Base-by-base conservation (phyloP, 2,888 invertebrate genomes). In the Exocentrus adspersus region DNA sequence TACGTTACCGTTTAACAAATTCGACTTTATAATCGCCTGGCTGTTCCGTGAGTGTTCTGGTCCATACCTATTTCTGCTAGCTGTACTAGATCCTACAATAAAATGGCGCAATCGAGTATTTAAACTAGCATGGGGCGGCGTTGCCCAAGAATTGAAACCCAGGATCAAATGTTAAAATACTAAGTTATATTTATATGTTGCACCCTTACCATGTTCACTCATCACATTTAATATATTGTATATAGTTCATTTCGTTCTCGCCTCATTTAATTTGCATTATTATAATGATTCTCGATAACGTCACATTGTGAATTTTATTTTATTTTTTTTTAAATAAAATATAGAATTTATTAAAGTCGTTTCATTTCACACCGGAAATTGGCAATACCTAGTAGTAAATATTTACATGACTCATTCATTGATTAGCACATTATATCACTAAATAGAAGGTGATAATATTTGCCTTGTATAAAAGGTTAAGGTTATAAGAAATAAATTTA, bases 1-100 rank as follows among this genome's bases (percentile, higher is more conserved):
- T 45, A 90, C 95, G 43, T 86, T 98, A 72, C 94, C 97, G 14
- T 97, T 98, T 84, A 94, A 76, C 76, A 95, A 97, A 86, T 92
- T 94, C 81, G 95, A 97, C 83, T 98, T 95, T 81, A 89, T 97
- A 56, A 88, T 95, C 60, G 95, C 94, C 24, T 99, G 98, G 98
- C 85, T 96, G 77, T 92, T 97, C 83, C 91, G 97, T 68, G 98
- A 98, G 86, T 86, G 90, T 53, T 92, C 92, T 73, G 94, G 97
- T 67, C 93, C 97, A 2, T 93, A 95, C 79, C 86, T 97, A 68
- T 93, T 97, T 81, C 85, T 94, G 32, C 89, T 91, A 77, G 97
- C 98, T 32, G 86, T 98, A 60, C 87, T 93, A 77, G 90, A 93
- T 81, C 95, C 96, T 0, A 89, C 92, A 68, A 96, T 99, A 77